Evolutionary conservation across 1,140 invertebrate species (phyloP).

Genomic region (Zaprionus ornatus): DNA sequence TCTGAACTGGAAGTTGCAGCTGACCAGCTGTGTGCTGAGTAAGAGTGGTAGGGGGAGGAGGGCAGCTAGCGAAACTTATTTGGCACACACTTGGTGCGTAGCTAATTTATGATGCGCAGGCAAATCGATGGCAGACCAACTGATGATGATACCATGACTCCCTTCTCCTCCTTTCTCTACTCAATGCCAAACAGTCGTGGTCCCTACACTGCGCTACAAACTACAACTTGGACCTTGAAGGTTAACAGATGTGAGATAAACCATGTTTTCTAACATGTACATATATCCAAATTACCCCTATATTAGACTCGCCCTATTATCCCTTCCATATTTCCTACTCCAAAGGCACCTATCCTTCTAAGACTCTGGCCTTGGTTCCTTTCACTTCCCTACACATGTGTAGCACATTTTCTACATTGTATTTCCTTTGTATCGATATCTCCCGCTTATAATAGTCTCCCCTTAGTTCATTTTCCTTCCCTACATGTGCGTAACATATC

Average conservation of each 20-base stretch:
- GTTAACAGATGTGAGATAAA: background rate
- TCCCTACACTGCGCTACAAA: slow-evolving; percentile 29
- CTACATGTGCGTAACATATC: too few species aligned
- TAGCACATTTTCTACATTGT: background rate
- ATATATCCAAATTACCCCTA: background rate
- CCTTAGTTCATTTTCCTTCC: too few species aligned
- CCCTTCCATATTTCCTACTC: background rate
- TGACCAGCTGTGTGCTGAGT: slow-evolving; percentile 31
- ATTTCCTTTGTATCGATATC: background rate
- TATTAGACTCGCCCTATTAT: background rate
- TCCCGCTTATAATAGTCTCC: background rate
- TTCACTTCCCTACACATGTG: too few species aligned
- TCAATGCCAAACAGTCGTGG: background rate
- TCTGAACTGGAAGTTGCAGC: slow-evolving; percentile 55
- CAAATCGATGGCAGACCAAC: slow-evolving; percentile 49
- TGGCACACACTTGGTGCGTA: slow-evolving; percentile 28
- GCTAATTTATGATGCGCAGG: slow-evolving; percentile 72
- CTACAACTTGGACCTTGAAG: background rate
- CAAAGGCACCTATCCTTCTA: too few species aligned
- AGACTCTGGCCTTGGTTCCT: too few species aligned
- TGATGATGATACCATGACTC: slow-evolving; percentile 24
- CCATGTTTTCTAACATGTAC: background rate
- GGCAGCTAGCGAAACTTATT: slow-evolving; percentile 26
- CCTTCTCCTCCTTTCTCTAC: background rate
- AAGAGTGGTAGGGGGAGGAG: background rate